Percentiles rank a stretch among this genome's conserved stretches.
Conservation (phyloP, 2,888 invertebrate species). For the Globia sparganii region DNA sequence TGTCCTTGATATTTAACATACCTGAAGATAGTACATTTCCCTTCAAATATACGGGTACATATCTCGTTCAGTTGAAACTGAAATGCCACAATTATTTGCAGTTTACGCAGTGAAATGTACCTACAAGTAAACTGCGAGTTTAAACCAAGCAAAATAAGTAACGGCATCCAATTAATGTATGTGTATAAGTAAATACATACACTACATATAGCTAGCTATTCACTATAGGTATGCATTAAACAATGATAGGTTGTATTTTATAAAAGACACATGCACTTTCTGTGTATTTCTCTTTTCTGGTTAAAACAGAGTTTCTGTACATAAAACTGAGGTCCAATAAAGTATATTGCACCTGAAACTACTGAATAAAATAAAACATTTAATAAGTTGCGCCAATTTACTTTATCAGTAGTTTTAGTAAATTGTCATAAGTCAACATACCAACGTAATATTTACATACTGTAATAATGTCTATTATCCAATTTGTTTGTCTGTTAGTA, state of each 20-base stretch:
- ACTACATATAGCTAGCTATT: neutral
- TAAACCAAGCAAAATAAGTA: slow-evolving; percentile 13
- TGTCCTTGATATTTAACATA: slow-evolving; percentile 69
- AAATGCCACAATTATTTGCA: slow-evolving; percentile 16
- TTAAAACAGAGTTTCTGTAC: neutral
- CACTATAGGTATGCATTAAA: neutral
- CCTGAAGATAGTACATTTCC: slow-evolving; percentile 50
- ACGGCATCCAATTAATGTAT: slow-evolving; percentile 14
- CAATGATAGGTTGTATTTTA: neutral
- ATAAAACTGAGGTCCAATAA: slow-evolving; percentile 7
- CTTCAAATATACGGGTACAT: slow-evolving; percentile 43
- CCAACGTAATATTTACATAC: slow-evolving; percentile 39
- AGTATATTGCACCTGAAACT: slow-evolving; percentile 26
- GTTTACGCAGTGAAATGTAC: neutral
- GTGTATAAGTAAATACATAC: neutral
- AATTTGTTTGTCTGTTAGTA: slow-evolving; percentile 54
- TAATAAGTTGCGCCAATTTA: slow-evolving; percentile 49
- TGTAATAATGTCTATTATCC: slow-evolving; percentile 52
- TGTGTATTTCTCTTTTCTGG: neutral
- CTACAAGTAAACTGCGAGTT: neutral
- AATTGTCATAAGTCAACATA: slow-evolving; percentile 54
- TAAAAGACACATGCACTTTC: neutral
- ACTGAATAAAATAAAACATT: slow-evolving; percentile 47
- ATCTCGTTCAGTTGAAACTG: neutral
- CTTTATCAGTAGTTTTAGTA: slow-evolving; percentile 60